Percentiles rank a stretch among this genome's conserved stretches.
Conservation (phyloP, 1,140 invertebrate genomes). For the Nasonia longicornis region DNA sequence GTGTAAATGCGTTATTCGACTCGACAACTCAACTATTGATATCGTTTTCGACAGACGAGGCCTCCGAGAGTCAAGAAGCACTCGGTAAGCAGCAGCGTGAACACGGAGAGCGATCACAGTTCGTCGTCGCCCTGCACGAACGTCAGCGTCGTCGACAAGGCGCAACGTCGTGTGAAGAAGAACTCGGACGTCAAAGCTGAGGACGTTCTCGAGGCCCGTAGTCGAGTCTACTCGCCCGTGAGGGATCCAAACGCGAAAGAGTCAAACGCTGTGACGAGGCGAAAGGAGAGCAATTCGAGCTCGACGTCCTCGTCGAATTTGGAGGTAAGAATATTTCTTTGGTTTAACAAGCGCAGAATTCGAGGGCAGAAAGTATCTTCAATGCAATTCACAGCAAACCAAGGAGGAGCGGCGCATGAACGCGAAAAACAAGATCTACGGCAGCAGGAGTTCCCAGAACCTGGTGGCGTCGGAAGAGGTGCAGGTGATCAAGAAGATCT, state of each 20-base stretch:
- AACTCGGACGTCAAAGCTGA: conserved; percentile 61
- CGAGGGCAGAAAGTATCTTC: neutral
- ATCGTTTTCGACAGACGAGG: conserved; percentile 56
- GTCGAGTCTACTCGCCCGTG: conserved; percentile 41
- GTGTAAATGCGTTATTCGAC: neutral
- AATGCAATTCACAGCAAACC: conserved; percentile 16
- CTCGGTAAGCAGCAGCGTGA: conserved; percentile 54
- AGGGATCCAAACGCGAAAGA: conserved; percentile 39
- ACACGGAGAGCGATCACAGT: conserved; percentile 53
- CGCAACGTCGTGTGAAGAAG: conserved; percentile 56
- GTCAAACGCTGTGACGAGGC: neutral
- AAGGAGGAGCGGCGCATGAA: conserved; percentile 51
- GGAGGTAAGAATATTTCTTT: conserved; percentile 25
- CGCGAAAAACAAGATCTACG: conserved; percentile 55
- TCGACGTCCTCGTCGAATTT: neutral
- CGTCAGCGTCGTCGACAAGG: conserved; percentile 50
- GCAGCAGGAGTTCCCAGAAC: conserved; percentile 17
- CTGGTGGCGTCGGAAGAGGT: conserved; percentile 21
- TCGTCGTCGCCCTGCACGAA: conserved; percentile 14
- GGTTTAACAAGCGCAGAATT: neutral
- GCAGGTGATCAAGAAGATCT: conserved; percentile 43
- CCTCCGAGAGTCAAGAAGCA: conserved; percentile 66
- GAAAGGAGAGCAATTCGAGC: conserved; percentile 22
- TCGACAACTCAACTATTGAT: neutral
- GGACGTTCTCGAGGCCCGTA: conserved; percentile 60